Evolutionary conservation across 2,113 vertebrate species (phyloP), one percentile per base, ranked within the genome.

Genomic region (Mesocricetus auratus): DNA sequence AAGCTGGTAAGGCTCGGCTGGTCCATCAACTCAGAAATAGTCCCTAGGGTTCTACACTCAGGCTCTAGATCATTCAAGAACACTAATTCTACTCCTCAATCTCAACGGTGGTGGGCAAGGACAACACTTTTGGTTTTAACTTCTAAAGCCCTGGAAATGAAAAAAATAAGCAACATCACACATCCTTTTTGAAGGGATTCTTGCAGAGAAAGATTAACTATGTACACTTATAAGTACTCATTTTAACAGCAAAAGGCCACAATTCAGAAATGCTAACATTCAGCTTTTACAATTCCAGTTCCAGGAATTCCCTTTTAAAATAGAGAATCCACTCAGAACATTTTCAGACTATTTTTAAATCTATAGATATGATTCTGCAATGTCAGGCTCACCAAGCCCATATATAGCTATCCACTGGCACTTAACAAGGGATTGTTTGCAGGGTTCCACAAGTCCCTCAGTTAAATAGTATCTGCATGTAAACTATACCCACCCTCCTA

Each of bases 221-320:
- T 29, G 78, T 58, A 92, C 53, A 94, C 47, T 78, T 91, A 26
- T 11, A 86, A 71, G 78, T 22, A 69, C n/a, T 56, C 36, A 36
- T 93, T 90, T 91, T 83, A 45, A 89, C 58, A 91, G 29, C 45
- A 93, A 62, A 33, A 95, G 71, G 50, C 50, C 53, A 87, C 39
- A 3, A 86, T 77, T 93, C 29, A 78, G 22, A 93, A 95, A 64
- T 75, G 68, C 47, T 95, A 95, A 77, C 42, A 83, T 82, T 93
- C 53, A 96, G 53, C 21, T 97, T 96, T 93, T 66, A 74, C 86
- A 92, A 89, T 83, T 91, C 69, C 77, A 64, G 74, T 75, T 96
- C 50, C 58, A 93, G 86, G n/a, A 91, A 91, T 15, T 50, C 39
- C 95, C 39, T 81, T 81, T 79, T 93, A 94, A 86, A 21, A 77